phyloP scores from a whole-genome alignment of 2,888 invertebrate species.

The Eustalomyia histrio region DNA sequence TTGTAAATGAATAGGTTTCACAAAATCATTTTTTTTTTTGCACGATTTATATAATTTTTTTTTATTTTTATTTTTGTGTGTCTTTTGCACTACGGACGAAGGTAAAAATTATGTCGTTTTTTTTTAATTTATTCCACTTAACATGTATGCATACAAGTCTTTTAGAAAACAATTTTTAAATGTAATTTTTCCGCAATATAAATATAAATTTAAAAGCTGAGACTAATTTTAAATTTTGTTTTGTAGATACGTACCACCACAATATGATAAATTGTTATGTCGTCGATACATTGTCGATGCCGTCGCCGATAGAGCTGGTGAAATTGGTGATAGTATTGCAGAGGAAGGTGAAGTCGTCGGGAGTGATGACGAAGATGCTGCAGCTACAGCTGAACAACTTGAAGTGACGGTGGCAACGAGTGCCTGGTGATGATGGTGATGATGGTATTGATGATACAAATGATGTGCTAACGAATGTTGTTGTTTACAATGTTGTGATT shows the following conservation, averaged over 20 bases:
- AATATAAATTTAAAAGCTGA: not conserved
- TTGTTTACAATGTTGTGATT: slow-evolving; percentile 50
- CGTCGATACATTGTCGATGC: slow-evolving; percentile 77
- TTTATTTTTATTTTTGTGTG: too few species aligned
- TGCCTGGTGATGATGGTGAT: slow-evolving; percentile 70
- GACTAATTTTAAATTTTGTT: not conserved
- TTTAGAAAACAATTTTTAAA: not conserved
- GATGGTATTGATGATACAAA: slow-evolving; percentile 73
- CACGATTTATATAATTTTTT: too few species aligned
- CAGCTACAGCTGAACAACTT: slow-evolving; percentile 54
- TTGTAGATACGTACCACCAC: slow-evolving; percentile 77
- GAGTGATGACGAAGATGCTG: slow-evolving; percentile 53
- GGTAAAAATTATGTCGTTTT: too few species aligned
- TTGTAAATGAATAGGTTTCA: too few species aligned
- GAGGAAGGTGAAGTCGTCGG: slow-evolving; percentile 50
- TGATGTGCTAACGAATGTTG: slow-evolving; percentile 67
- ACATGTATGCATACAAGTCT: not conserved
- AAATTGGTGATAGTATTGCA: slow-evolving; percentile 46
- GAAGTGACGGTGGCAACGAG: slow-evolving; percentile 58
- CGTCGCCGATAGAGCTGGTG: slow-evolving; percentile 55
- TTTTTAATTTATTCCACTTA: too few species aligned
- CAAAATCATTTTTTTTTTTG: too few species aligned
- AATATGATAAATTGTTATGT: slow-evolving; percentile 79
- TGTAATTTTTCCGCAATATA: not conserved
- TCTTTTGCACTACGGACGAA: too few species aligned